These are phyloP conservation scores for Diarsia brunnea DNA, from an alignment of 2,888 invertebrate genomes.

Conservation along the genomic window DNA sequence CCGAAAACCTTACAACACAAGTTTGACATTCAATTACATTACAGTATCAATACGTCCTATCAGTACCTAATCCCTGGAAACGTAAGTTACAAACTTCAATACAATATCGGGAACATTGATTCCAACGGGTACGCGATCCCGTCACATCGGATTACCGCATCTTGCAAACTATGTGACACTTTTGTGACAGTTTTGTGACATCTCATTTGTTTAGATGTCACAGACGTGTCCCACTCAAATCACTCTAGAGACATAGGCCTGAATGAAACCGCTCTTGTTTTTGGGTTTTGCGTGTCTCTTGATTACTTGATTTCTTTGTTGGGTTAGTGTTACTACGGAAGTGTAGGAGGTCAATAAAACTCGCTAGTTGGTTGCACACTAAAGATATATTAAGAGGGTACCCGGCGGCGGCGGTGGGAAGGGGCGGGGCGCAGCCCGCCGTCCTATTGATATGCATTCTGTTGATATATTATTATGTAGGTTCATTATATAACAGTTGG, in stretches of 20 bases:
- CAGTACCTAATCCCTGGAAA: not conserved
- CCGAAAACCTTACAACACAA: not conserved
- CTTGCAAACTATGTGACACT: not conserved
- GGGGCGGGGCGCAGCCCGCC: no score
- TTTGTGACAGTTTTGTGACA: conserved; percentile 25
- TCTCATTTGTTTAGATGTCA: conserved; percentile 38
- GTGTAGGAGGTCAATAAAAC: no score
- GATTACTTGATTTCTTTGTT: not conserved
- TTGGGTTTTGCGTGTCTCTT: not conserved
- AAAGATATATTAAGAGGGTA: no score
- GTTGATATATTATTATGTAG: no score
- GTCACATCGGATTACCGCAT: conserved; percentile 21
- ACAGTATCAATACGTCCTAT: conserved; percentile 20
- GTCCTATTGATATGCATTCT: no score
- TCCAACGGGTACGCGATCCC: not conserved
- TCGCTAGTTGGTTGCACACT: no score
- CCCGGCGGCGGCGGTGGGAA: no score
- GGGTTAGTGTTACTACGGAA: no score
- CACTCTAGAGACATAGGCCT: not conserved
- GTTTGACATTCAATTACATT: conserved; percentile 36
- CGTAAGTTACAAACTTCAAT: conserved; percentile 15
- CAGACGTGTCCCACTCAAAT: conserved; percentile 10
- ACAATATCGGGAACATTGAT: conserved; percentile 30
- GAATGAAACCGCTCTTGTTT: not conserved
- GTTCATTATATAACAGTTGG: no score